Percentiles rank a stretch among this genome's conserved stretches.
Evolutionary conservation across 2,888 invertebrate species (phyloP).

Genomic region (Ophion ventricosus): DNA sequence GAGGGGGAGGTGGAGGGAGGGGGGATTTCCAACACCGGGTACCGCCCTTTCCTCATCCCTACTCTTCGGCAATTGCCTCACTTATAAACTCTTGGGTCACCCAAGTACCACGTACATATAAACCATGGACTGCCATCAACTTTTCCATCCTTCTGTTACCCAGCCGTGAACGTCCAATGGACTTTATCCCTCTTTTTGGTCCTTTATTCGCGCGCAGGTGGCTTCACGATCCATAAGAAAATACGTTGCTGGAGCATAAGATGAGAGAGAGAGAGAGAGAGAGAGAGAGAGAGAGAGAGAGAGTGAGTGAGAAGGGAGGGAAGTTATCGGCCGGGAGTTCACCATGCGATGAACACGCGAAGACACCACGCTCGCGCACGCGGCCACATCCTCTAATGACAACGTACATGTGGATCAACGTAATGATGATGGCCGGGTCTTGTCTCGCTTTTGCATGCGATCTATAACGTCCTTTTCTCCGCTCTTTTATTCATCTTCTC

Average conservation of each 20-base stretch:
- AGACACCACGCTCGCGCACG: conserved; percentile 55
- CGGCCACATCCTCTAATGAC: conserved; percentile 79
- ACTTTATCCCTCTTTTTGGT: conserved; percentile 19
- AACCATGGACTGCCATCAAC: conserved; percentile 40
- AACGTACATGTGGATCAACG: conserved; percentile 79
- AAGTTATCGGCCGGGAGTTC: conserved; percentile 63
- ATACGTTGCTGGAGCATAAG: conserved; percentile 11
- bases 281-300: neutral
- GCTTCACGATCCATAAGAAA: conserved; percentile 57
- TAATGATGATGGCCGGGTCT: conserved; percentile 78
- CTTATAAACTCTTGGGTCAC: conserved; percentile 35
- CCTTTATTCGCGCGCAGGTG: conserved; percentile 62
- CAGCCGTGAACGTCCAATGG: conserved; percentile 2
- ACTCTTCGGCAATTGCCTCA: conserved; percentile 33
- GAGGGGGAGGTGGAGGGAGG: conserved; percentile 32
- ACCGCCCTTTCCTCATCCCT: conserved; percentile 64
- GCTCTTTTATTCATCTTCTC: neutral
- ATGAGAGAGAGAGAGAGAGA: neutral
- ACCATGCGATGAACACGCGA: conserved; percentile 53
- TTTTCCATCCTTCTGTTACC: conserved; percentile 49
- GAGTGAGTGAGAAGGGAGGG: conserved; percentile 11
- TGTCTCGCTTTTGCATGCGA: conserved; percentile 63
- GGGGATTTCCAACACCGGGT: conserved; percentile 61
- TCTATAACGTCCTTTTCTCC: conserved; percentile 43
- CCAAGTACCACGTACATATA: conserved; percentile 8